Evolutionary conservation across 1,140 invertebrate species (phyloP).

Genomic region (Orius insidiosus): DNA sequence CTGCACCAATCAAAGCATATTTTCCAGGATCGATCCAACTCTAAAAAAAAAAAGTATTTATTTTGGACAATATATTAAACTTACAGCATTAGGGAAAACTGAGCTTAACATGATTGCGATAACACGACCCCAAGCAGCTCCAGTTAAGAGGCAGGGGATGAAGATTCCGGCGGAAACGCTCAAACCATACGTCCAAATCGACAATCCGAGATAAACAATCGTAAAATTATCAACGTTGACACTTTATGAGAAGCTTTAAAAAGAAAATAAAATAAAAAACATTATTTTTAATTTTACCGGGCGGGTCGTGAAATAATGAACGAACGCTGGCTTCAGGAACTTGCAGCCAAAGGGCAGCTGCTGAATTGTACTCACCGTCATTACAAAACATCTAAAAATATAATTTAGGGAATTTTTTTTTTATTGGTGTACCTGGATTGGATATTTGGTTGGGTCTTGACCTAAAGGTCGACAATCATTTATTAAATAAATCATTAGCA

Average conservation of each 20-base stretch:
- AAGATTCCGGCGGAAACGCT: constrained; percentile 89
- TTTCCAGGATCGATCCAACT: constrained; percentile 66
- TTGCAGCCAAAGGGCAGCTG: constrained; percentile 89
- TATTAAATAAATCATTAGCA: constrained; percentile 71
- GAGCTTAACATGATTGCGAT: constrained; percentile 33
- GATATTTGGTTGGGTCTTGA: constrained; percentile 55
- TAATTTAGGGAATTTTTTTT: too few relatives aligned
- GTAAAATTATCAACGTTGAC: constrained; percentile 62
- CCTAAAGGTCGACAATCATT: constrained; percentile 72
- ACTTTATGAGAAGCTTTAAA: constrained; percentile 72
- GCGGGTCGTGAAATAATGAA: constrained; percentile 78
- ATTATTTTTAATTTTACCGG: too few relatives aligned
- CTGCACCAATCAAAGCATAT: constrained; percentile 91
- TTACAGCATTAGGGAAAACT: constrained; percentile 20
- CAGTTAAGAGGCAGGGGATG: constrained; percentile 86
- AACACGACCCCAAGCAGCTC: constrained; percentile 90
- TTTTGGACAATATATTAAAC: constrained; percentile 12
- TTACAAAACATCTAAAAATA: constrained; percentile 64
- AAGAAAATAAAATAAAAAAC: too few relatives aligned
- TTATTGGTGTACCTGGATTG: constrained; percentile 48
- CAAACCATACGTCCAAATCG: constrained; percentile 87
- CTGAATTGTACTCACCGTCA: constrained; percentile 80
- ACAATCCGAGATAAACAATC: constrained; percentile 72
- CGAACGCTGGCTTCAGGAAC: constrained; percentile 88
- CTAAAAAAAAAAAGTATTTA: constrained; percentile 25